These are phyloP conservation scores for Cyanoliseus patagonus DNA, from an alignment of 2,113 vertebrate genomes.

Conservation along the genomic window DNA sequence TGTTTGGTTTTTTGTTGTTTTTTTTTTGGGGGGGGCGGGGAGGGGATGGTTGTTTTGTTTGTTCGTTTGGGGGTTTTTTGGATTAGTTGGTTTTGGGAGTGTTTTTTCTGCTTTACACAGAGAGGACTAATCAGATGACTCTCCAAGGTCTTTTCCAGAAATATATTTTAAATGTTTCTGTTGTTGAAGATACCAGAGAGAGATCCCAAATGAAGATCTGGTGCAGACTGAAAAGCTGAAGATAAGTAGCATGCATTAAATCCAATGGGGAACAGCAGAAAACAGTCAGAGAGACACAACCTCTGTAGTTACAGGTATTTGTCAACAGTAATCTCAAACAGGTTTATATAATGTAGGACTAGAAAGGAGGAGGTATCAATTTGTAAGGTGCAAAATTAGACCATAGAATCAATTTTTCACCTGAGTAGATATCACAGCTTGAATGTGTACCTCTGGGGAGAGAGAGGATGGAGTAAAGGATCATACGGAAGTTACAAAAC, in stretches of 20 bases:
- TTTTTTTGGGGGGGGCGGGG: background rate
- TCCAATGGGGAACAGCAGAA: background rate
- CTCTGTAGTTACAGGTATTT: background rate
- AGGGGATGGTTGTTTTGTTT: no score
- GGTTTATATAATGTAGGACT: background rate
- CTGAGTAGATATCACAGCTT: background rate
- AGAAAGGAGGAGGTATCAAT: background rate
- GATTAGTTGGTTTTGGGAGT: background rate
- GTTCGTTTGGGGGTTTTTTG: no score
- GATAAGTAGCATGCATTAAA: background rate
- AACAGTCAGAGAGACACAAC: background rate
- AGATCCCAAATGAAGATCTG: background rate
- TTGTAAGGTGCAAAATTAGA: background rate
- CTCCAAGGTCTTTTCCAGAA: background rate
- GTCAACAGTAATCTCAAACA: background rate
- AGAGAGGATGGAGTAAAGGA: background rate
- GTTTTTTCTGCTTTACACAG: background rate
- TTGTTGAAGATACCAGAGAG: background rate
- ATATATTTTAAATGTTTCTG: background rate
- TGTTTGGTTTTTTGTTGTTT: background rate
- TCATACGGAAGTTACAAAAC: background rate
- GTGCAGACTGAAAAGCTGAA: background rate
- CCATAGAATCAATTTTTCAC: background rate
- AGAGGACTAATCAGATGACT: background rate
- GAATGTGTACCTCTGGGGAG: background rate